Evolutionary conservation across 2,888 invertebrate species (phyloP).

Genomic region (Euplexia lucipara): DNA sequence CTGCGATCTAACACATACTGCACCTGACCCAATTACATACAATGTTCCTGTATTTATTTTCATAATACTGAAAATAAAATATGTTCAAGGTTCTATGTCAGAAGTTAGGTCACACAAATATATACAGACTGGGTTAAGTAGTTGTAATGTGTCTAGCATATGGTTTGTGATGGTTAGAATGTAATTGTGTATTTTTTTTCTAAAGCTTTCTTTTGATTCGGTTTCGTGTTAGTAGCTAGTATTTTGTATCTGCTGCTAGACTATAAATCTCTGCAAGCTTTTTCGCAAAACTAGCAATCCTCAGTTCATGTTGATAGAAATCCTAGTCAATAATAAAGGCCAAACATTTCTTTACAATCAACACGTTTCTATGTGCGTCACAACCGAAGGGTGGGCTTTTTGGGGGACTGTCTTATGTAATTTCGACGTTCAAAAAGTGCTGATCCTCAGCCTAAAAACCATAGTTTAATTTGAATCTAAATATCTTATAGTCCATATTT

Average conservation of each 20-base stretch:
- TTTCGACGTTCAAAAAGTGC: too few species aligned
- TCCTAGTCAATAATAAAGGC: too few species aligned
- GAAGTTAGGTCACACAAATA: conserved; percentile 56
- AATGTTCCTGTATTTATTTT: conserved; percentile 56
- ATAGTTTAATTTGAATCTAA: too few species aligned
- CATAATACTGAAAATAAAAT: conserved; percentile 50
- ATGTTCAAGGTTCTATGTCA: conserved; percentile 60
- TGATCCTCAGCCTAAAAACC: too few species aligned
- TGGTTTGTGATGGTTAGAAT: conserved; percentile 21
- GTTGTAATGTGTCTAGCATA: conserved; percentile 39
- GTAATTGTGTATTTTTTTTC: conserved; percentile 12
- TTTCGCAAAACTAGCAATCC: too few species aligned
- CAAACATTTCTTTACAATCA: too few species aligned
- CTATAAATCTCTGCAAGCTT: too few species aligned
- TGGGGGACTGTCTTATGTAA: too few species aligned
- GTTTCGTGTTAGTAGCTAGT: background rate
- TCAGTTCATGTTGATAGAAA: too few species aligned
- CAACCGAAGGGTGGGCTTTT: too few species aligned
- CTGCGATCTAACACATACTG: conserved; percentile 24
- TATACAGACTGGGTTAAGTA: conserved; percentile 52
- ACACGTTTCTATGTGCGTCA: too few species aligned
- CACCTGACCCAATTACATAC: conserved; percentile 59
- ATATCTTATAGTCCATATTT: too few species aligned
- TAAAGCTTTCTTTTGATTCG: background rate
- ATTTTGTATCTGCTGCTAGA: background rate